Evolutionary conservation across 2,113 vertebrate genomes (phyloP), one percentile per base, ranked within the genome.

Genomic region (Morone chrysops): DNA sequence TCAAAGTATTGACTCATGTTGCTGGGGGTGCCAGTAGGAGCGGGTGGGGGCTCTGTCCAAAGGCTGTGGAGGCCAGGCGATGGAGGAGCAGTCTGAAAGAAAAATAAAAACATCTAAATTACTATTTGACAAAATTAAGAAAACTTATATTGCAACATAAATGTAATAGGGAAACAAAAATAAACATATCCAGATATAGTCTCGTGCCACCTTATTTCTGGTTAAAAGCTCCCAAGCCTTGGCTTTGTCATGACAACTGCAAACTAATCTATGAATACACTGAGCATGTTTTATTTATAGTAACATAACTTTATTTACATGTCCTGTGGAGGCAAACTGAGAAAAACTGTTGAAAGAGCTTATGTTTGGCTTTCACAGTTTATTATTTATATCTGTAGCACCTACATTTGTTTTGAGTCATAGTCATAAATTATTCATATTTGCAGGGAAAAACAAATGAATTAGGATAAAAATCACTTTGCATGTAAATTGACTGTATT

Each of bases 1-100:
- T 99, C 98, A 38, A 99, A 99, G 90, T 97, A 97, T 73, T 99
- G 97, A 83, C 97, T 96, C n/a, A 95, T 93, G 81, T 96, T 97
- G 80, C 83, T 96, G 41, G 96, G 94, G 10, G 93, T 95, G 0
- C 93, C 92, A 47, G 82, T 86, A 20, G 89, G 90, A 40, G 95
- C 81, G 0, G 96, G 82, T 6, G 97, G 94, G 0, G 97, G 86
- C 66, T 98, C 97, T 5, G 96, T 87, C 97, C 97, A 97, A 31
- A 96, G 91, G 80, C 95, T 96, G 53, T 97, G 96, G 22, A 96
- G 82, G 68, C 95, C 96, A 16, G 97, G 96, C 38, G 97, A 94
- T 14, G 97, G 96, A 0, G 97, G 96, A 1, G 96, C 97, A 10
- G 95, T 94, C 98, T 99, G 62, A 40, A 83, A 70, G n/a, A 16